Conservation (phyloP, 2,797 vertebrate genomes). For the Neoniphon sammara region DNA sequence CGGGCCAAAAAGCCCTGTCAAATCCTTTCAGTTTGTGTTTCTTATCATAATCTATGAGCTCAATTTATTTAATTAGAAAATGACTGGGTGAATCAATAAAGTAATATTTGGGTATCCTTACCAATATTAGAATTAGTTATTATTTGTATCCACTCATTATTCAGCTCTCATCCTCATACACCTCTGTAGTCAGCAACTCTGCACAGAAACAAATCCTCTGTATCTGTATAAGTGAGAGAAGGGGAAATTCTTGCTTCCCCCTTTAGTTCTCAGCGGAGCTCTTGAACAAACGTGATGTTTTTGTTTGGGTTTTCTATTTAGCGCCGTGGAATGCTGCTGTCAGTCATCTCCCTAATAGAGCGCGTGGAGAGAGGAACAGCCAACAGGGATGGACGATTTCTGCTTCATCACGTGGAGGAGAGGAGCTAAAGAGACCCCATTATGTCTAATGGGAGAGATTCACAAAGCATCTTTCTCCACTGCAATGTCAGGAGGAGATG, state of each 20-base stretch:
- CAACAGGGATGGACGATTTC: conserved; percentile 10
- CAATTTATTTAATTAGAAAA: neutral
- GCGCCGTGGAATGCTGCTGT: conserved; percentile 4
- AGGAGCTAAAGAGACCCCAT: conserved; percentile 39
- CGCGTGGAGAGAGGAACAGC: neutral
- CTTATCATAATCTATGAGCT: neutral
- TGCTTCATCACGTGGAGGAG: conserved; percentile 36
- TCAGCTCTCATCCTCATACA: neutral
- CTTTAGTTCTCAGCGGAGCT: neutral
- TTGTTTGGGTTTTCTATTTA: neutral
- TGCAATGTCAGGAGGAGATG: conserved; percentile 30
- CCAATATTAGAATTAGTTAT: neutral
- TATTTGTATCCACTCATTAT: neutral
- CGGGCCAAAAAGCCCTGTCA: too few relatives aligned
- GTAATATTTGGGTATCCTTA: neutral
- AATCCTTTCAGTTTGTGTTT: neutral
- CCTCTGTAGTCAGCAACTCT: neutral
- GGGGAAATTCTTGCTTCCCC: neutral
- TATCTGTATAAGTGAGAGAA: neutral
- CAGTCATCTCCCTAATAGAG: conserved; percentile 8
- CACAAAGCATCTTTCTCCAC: conserved; percentile 35
- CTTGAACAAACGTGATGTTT: neutral
- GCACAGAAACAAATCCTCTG: neutral
- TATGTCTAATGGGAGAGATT: conserved; percentile 42
- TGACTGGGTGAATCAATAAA: neutral